A percentile compares a stretch with the other conserved stretches of the same genome.
These are phyloP conservation scores for Idaea aversata DNA, from an alignment of 2,888 invertebrate genomes.

Conservation along the genomic window DNA sequence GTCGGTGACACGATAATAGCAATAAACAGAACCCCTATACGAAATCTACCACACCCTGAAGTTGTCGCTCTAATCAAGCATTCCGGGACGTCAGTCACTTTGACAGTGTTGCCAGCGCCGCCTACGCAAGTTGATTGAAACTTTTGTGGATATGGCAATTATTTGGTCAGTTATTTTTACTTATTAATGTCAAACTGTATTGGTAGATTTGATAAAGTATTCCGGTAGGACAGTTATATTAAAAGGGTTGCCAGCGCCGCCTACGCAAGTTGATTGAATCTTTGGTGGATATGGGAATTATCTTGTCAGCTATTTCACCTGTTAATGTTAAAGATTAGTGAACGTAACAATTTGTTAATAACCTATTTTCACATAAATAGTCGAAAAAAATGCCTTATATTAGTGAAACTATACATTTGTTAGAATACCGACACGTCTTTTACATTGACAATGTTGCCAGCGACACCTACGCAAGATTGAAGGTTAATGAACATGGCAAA, in stretches of 20 bases:
- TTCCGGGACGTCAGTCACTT: conserved; percentile 93
- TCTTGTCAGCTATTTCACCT: too few relatives aligned
- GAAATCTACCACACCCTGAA: conserved; percentile 95
- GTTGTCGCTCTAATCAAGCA: conserved; percentile 98
- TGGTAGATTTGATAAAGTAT: not conserved
- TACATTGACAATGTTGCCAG: too few relatives aligned
- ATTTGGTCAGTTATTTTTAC: not conserved
- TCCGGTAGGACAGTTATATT: not conserved
- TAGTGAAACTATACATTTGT: too few relatives aligned
- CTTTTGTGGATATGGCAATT: not conserved
- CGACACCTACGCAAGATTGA: too few relatives aligned
- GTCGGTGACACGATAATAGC: conserved; percentile 98
- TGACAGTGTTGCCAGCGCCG: conserved; percentile 82
- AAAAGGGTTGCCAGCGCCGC: conserved; percentile 21
- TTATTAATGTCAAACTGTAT: not conserved
- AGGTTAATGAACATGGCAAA: too few relatives aligned
- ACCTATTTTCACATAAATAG: too few relatives aligned
- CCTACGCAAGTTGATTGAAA: conserved; percentile 11
- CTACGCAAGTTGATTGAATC: conserved; percentile 8
- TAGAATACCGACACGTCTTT: too few relatives aligned
- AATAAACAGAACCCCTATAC: conserved; percentile 95
- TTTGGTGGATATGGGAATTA: too few relatives aligned
- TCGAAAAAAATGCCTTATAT: too few relatives aligned
- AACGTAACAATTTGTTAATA: too few relatives aligned
- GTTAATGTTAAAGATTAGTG: too few relatives aligned